Base-by-base conservation (phyloP, 2,888 invertebrate species). In the Thyatira batis region DNA sequence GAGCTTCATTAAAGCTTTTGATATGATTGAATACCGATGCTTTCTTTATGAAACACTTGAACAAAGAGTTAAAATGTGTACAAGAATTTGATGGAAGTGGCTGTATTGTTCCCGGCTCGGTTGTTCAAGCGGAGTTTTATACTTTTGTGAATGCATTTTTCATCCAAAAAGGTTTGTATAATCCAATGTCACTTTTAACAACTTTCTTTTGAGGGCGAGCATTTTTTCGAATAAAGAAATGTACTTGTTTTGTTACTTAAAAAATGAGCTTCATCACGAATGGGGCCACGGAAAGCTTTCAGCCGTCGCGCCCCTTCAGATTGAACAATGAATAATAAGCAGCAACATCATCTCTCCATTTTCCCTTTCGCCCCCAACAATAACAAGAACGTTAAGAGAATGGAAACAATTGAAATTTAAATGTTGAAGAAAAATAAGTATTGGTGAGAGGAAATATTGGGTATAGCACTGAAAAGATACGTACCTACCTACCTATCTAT, bases 261-360 rank as follows among this genome's bases (percentile, higher is more conserved):
- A 89, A 88, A 89, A 88, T 87, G 84, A 87, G 87, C 78, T 75
- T 79, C 86, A 87, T 89, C 89, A 89, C 79, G 82, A 63, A 76
- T 71, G 73, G 72, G 75, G 81, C 68, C 68, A 72, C 75, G 81
- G 75, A 84, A 85, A 80, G 84, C 84, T 80, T 75, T 78, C 73
- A 78, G 61, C 61, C 61, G 60, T 59, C 64, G 72, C 67, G 53
- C 61, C 74, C 69, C 64, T 63, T 61, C 39, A 39, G 50, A 51
- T 71, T 76, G 83, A 85, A 89, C 89, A 88, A 90, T 89, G 90
- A 89, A 90, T 89, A 89, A 86, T 87, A 90, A 89, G 84, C 74
- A 75, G 76, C 78, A 77, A 90, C 89, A 88, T 82, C 81, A 84
- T 81, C 85, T 83, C 84, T 84, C 88, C 89, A 90, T 90, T 89